A percentile compares a stretch with the other conserved stretches of the same genome.
phyloP scores from a whole-genome alignment of 1,140 invertebrate species.

The Periplaneta americana region DNA sequence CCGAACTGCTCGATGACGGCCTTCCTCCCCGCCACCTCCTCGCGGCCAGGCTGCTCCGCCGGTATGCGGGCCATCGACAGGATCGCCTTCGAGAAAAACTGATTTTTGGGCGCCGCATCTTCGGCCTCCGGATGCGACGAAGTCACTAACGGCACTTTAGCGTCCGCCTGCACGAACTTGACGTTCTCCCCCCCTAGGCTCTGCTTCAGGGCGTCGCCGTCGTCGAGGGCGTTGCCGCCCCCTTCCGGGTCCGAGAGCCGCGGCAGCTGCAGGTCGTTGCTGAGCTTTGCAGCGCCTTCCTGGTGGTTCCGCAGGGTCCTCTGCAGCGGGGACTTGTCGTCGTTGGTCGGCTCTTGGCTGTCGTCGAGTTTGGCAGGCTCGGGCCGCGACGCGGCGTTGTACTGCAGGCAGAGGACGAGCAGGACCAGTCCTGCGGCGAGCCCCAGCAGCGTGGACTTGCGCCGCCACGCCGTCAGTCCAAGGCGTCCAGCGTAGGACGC shows the following conservation, averaged over 20 bases:
- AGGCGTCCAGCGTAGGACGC: slow-evolving; percentile 30
- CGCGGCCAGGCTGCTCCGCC: not conserved
- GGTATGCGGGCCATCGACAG: not conserved
- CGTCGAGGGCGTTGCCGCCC: not conserved
- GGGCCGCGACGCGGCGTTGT: slow-evolving; percentile 22
- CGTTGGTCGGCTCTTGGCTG: not conserved
- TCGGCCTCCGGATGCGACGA: not conserved
- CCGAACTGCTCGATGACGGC: not conserved
- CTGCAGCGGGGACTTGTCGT: not conserved
- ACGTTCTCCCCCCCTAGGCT: slow-evolving; percentile 4
- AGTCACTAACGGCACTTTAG: not conserved
- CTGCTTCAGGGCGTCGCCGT: not conserved
- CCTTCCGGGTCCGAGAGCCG: not conserved
- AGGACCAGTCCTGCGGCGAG: slow-evolving; percentile 21
- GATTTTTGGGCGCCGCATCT: not conserved
- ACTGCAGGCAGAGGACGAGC: slow-evolving; percentile 31
- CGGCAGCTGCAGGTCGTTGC: not conserved
- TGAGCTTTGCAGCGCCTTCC: not conserved
- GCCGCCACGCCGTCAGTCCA: slow-evolving; percentile 28
- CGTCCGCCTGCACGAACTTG: slow-evolving; percentile 8
- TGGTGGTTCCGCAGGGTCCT: not conserved
- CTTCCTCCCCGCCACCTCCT: not conserved
- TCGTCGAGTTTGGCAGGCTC: not conserved
- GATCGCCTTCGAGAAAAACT: not conserved
- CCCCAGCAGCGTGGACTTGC: slow-evolving; percentile 30